Evolutionary conservation across 2,888 invertebrate genomes (phyloP), one percentile per base, ranked within the genome.

Genomic region (Danaus chrysippus): DNA sequence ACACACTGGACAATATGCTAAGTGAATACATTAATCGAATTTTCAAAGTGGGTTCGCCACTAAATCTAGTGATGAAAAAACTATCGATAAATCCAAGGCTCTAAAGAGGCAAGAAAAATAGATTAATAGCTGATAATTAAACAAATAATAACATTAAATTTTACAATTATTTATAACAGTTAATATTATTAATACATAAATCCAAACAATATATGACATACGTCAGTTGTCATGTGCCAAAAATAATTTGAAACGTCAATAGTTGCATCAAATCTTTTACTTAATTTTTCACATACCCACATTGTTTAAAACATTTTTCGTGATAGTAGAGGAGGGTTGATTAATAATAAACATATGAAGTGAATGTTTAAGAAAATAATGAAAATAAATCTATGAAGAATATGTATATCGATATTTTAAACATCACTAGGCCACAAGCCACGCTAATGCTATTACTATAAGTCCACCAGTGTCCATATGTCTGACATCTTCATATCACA

Each of bases 361-460:
- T 1, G 2, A 34, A 34, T 34, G 23, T 34, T 34, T 34, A 6
- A 6, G 23, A 34, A 34, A 5, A 34, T 10, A 9, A 10, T 9
- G 1, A 10, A 15, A 53, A 8, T 3, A 11, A 53, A 49, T 34
- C 1, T 10, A 5, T 41, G 12, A 9, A 15, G 34, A 58, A 52
- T 52, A 58, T 52, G 62, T 43, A 63, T 61, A 56, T 56, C 56
- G 23, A 58, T 15, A 56, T 42, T 5, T 43, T 44, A 62, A 70
- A 59, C 86, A 73, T 72, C 86, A 74, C 85, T 87, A 82, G 34
- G 60, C 52, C 69, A 64, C 76, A 64, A 73, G 73, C 77, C 74
- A 76, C 81, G 81, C 77, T 90, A 90, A 90, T 90, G 83, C 77
- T 82, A 90, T 90, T 90, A 90, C 83, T 79, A 86, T 88, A 87